These are phyloP conservation scores for Caloenas nicobarica DNA, from an alignment of 2,113 vertebrate genomes.

Conservation along the genomic window DNA sequence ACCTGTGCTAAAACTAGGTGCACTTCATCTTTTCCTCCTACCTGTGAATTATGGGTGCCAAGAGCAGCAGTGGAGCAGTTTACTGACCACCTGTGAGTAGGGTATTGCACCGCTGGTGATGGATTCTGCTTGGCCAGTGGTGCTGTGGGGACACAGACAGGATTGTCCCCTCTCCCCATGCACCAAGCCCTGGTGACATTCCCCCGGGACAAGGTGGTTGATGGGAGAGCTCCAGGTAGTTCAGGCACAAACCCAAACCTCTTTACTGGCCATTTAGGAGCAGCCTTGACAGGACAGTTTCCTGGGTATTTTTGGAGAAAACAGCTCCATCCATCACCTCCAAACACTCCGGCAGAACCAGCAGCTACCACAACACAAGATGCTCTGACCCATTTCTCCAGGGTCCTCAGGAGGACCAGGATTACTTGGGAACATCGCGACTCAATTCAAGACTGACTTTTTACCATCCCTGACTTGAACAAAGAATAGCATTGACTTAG, in stretches of 20 bases:
- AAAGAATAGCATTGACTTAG: background rate
- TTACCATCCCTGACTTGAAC: background rate
- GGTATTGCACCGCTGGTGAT: background rate
- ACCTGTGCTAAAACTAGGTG: background rate
- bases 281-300: background rate
- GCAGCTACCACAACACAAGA: background rate
- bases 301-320: background rate
- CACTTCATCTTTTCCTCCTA: background rate
- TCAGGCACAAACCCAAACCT: background rate
- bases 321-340: background rate
- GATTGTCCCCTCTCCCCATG: background rate
- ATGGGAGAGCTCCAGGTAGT: background rate
- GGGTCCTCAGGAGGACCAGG: background rate
- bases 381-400: background rate
- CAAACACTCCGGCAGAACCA: background rate
- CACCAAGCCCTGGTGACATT: background rate
- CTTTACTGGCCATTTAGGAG: background rate
- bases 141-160: background rate
- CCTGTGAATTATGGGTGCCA: background rate
- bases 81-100: background rate
- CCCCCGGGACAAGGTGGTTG: background rate
- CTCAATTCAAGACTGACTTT: background rate
- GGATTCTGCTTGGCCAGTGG: accelerated
- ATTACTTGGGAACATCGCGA: background rate
- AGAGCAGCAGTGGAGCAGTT: background rate